Conservation (phyloP, 2,113 vertebrate species). For the Ceuthmochares aereus region DNA sequence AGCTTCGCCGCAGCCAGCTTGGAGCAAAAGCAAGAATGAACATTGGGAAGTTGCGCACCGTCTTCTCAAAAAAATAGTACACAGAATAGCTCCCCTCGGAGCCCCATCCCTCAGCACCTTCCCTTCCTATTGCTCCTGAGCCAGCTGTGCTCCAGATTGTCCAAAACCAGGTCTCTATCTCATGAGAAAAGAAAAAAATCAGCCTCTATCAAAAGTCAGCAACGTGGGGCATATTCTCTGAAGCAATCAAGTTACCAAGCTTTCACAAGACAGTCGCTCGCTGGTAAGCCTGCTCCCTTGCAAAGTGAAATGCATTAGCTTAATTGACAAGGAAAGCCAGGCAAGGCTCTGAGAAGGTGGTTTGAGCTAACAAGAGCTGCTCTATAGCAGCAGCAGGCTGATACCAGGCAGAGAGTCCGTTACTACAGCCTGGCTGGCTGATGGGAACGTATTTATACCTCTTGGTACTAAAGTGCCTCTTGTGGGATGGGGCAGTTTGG, state of each 20-base stretch:
- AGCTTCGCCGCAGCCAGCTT: not conserved
- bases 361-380: not conserved
- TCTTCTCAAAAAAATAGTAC: not conserved
- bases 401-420: not conserved
- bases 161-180: fast-evolving
- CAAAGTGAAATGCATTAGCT: not conserved
- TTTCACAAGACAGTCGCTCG: fast-evolving
- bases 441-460: not conserved
- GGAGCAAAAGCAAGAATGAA: fast-evolving
- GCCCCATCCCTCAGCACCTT: not conserved
- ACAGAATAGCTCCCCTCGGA: not conserved
- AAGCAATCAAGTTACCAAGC: not conserved
- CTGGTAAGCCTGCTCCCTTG: not conserved
- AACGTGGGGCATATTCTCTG: fast-evolving
- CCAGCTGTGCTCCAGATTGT: not conserved
- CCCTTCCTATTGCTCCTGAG: not conserved
- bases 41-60: fast-evolving
- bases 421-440: not conserved
- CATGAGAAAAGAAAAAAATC: not conserved
- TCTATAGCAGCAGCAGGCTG: not conserved
- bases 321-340: not conserved
- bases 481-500: not conserved
- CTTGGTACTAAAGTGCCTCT: not conserved
- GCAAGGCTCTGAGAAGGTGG: not conserved
- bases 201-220: not conserved